Conservation (phyloP, 64 coral and sea anemone species). For the Montipora efflorescens region DNA sequence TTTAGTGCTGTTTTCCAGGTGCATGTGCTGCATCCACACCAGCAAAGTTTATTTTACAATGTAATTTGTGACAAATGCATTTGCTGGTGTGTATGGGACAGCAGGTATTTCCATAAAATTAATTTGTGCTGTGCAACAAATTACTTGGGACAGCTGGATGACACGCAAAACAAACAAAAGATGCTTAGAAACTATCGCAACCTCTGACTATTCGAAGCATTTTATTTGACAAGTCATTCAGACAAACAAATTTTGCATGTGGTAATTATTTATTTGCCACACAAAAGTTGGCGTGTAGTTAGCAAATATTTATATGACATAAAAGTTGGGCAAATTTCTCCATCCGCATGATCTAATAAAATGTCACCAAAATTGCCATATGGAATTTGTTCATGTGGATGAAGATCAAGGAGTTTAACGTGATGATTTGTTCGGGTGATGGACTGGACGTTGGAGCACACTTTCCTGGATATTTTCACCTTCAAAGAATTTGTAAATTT, state of each 20-base stretch:
- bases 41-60: not conserved
- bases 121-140: not conserved
- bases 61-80: not conserved
- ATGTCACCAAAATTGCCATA: not conserved
- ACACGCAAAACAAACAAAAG: not conserved
- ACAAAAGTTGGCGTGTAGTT: not conserved
- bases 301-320: not conserved
- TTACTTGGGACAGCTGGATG: not conserved
- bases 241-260: not conserved
- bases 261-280: not conserved
- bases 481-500: no score
- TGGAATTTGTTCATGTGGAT: no score
- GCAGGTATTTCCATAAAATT: not conserved
- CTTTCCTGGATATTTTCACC: no score
- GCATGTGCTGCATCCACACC: not conserved
- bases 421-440: no score
- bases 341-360: not conserved
- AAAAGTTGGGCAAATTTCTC: not conserved
- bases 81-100: not conserved
- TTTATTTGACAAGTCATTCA: not conserved
- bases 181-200: not conserved
- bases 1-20: not conserved
- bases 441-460: no score
- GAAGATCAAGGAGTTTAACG: no score
- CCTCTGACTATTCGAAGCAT: not conserved